Conservation (phyloP, 2,113 vertebrate species). For the Anguilla japonica region DNA sequence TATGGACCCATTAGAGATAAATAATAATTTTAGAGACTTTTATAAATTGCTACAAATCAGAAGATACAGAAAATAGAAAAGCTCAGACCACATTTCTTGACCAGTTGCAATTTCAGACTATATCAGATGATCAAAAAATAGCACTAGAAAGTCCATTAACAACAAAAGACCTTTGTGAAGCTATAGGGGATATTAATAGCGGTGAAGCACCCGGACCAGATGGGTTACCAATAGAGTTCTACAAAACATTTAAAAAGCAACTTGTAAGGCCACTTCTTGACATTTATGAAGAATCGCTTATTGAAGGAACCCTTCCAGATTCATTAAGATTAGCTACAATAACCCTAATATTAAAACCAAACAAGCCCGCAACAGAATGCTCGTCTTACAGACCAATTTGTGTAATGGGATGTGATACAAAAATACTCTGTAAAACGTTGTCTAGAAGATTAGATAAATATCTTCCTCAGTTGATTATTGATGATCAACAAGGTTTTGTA, state of each 20-base stretch:
- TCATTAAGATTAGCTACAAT: constrained; percentile 31
- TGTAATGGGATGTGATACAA: too few species aligned
- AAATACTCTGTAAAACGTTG: too few species aligned
- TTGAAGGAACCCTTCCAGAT: constrained; percentile 17
- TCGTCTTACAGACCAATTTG: too few species aligned
- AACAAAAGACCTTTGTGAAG: too few species aligned
- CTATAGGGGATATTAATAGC: too few species aligned
- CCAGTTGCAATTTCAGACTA: neutral
- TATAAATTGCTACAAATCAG: neutral
- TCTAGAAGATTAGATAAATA: too few species aligned
- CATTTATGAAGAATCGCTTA: constrained; percentile 33
- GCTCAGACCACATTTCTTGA: neutral
- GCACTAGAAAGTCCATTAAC: too few species aligned
- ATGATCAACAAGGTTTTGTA: too few species aligned
- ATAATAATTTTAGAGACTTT: neutral
- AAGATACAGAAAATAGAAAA: neutral
- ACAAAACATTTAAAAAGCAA: constrained; percentile 33
- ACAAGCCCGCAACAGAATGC: too few species aligned
- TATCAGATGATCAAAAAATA: neutral
- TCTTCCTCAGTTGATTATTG: too few species aligned
- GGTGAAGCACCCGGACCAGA: constrained; percentile 25
- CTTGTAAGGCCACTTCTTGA: constrained; percentile 33
- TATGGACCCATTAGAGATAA: too few species aligned
- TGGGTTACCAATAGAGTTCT: constrained; percentile 35
- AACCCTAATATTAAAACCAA: constrained; percentile 30